Evolutionary conservation across 2,797 vertebrate genomes (phyloP), one percentile per base, ranked within the genome.

Genomic region (Sebastes melanostomus): DNA sequence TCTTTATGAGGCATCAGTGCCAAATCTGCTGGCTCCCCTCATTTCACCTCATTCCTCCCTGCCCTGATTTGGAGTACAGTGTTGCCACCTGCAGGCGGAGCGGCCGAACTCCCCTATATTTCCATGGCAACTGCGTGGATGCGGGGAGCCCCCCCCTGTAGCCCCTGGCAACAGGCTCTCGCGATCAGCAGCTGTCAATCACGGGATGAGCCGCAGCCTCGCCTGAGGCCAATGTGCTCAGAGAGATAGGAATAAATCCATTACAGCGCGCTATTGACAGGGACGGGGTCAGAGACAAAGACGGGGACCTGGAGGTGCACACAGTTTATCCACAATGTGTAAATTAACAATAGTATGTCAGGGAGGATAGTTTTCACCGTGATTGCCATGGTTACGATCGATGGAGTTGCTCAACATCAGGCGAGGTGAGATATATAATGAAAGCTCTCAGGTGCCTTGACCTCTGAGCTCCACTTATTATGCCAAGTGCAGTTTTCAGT

Each of bases 71-170:
- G 68, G 84, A 85, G 86, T 74, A 58, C 75, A 2, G 79, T 75
- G 93, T 88, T 88, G 78, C 95, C 94, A 95, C 93, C 96, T 96
- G 92, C 91, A 88, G 96, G 94, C 34, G n/a, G 61, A 77, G 59
- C 3, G 20, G 38, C 42, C 6, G 30, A 88, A 89, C 85, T 85
- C 72, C 50, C 16, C 4, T 20, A n/a, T 6, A 89, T 96, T 93
- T 93, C 95, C 95, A 96, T 95, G 93, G 95, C 85, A 96, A 95
- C 95, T 91, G 85, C 3, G 6, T 56, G 90, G 85, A 92, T 91
- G 82, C 62, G 12, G 85, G 67, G 56, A 84, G 61, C 66, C 70
- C 75, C 72, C 59, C 58, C 8, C 9, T n/a, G 92, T 91, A 86
- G 84, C 84, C 90, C 92, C 75, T 95, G 91, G 94, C 94, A 95